Evolutionary conservation across 92 coral and sea anemone species (phyloP).

Genomic region (Micromussa lordhowensis): DNA sequence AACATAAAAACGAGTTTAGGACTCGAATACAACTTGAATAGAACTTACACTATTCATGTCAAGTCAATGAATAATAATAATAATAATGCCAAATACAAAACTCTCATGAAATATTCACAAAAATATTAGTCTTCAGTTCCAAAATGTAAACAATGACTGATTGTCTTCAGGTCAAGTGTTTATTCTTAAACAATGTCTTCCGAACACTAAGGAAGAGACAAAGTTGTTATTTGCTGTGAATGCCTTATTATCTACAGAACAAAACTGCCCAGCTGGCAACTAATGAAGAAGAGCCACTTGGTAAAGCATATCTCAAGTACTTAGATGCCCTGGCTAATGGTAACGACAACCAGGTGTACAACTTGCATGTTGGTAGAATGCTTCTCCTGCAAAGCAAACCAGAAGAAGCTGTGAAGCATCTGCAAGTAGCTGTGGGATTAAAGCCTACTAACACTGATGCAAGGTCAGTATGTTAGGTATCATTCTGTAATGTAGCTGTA

Average conservation of each 20-base stretch:
- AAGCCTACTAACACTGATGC: constrained; percentile 86
- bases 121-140: too few relatives aligned
- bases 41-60: too few relatives aligned
- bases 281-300: constrained; percentile 87
- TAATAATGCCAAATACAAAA: too few relatives aligned
- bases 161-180: too few relatives aligned
- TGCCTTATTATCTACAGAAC: constrained; percentile 7
- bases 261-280: constrained; percentile 85
- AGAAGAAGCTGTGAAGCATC: constrained; percentile 82
- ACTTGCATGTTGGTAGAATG: constrained; percentile 92
- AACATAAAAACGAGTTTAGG: too few relatives aligned
- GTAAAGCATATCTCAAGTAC: constrained; percentile 94
- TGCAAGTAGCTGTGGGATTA: constrained; percentile 87
- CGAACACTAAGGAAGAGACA: too few relatives aligned
- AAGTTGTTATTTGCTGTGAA: background rate
- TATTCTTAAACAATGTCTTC: too few relatives aligned
- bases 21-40: too few relatives aligned
- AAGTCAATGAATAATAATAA: too few relatives aligned
- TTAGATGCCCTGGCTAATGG: constrained; percentile 83
- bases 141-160: too few relatives aligned
- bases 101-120: too few relatives aligned
- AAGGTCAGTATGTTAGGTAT: constrained; percentile 59
- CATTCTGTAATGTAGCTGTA: background rate
- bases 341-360: constrained; percentile 85
- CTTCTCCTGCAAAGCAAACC: constrained; percentile 85